Evolutionary conservation across 2,888 invertebrate genomes (phyloP).

Genomic region (Ormyrus thymus): DNA sequence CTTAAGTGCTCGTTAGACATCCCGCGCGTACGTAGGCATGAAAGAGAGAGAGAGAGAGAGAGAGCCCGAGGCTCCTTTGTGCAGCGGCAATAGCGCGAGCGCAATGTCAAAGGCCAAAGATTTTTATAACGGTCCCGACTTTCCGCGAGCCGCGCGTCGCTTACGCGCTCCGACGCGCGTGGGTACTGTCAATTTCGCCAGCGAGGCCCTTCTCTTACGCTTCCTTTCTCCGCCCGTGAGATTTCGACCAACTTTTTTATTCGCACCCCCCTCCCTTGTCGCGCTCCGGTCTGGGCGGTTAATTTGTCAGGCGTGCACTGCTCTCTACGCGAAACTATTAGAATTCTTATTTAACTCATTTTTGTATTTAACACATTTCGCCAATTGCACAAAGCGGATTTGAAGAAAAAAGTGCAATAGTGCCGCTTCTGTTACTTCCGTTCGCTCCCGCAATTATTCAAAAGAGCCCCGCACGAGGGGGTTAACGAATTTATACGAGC

Average conservation of each 20-base stretch:
- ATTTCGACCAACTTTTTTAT: background rate
- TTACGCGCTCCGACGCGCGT: background rate
- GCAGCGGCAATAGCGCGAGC: slow-evolving; percentile 54
- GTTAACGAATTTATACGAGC: background rate
- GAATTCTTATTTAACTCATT: too few species aligned
- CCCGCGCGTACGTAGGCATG: slow-evolving; percentile 42
- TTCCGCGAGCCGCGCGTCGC: background rate
- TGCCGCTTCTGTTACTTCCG: too few species aligned
- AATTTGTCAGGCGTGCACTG: too few species aligned
- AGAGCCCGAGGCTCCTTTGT: slow-evolving; percentile 61
- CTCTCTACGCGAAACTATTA: too few species aligned
- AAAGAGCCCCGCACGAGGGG: background rate
- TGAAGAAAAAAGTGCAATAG: too few species aligned
- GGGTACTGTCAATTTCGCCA: background rate
- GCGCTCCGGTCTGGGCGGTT: too few species aligned
- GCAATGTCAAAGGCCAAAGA: slow-evolving; percentile 58
- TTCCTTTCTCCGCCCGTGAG: background rate
- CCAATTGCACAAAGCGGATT: too few species aligned
- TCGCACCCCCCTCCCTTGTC: too few species aligned
- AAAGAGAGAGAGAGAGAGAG: slow-evolving; percentile 8
- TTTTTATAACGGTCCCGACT: slow-evolving; percentile 59
- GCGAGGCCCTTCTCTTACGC: background rate
- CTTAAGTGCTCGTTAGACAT: slow-evolving; percentile 69
- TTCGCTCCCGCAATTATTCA: too few species aligned
- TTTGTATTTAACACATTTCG: too few species aligned